Evolutionary conservation across 1,140 invertebrate species (phyloP).

Genomic region (Drosophila seguyi): DNA sequence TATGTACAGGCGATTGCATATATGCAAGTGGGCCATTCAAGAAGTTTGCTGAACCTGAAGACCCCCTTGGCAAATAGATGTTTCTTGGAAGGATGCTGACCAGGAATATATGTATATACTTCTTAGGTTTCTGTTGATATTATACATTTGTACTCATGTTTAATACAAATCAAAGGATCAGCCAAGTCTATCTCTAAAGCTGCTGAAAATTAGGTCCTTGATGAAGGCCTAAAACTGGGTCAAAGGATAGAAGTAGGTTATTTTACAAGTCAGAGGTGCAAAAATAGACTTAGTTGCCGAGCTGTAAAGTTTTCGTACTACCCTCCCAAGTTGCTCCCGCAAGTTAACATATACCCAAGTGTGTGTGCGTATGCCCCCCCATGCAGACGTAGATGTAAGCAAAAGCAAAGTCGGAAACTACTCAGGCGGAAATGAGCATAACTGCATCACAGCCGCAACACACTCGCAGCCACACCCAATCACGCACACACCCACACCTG

Average conservation of each 20-base stretch:
- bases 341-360: constrained; percentile 9
- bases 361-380: constrained; percentile 34
- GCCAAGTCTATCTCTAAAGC: background rate
- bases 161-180: background rate
- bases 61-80: background rate
- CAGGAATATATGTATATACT: background rate
- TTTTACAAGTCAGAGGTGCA: background rate
- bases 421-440: constrained; percentile 76
- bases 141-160: background rate
- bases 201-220: background rate
- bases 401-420: constrained; percentile 71
- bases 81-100: background rate
- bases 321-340: constrained; percentile 37
- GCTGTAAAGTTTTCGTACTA: constrained; percentile 2
- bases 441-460: constrained; percentile 69
- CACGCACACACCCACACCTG: constrained; percentile 18
- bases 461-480: constrained; percentile 25
- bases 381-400: constrained; percentile 61
- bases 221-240: background rate
- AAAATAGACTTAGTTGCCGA: background rate
- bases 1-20: constrained; percentile 55
- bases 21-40: constrained; percentile 35
- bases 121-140: background rate
- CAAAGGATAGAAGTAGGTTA: background rate
- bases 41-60: constrained; percentile 7